Evolutionary conservation across 2,113 vertebrate genomes (phyloP).

Genomic region (Scomber colias): DNA sequence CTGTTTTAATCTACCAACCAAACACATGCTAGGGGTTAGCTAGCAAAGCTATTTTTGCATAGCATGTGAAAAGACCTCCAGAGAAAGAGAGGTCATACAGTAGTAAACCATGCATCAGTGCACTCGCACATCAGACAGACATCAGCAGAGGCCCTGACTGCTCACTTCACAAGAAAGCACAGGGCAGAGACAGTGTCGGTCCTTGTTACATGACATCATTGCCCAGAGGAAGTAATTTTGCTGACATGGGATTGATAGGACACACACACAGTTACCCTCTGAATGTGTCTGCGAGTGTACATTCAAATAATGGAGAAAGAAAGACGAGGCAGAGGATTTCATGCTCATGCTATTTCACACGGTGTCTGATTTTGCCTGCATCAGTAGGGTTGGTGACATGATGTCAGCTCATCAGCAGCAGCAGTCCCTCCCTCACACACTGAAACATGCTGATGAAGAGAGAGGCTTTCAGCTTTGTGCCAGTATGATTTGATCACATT

Average conservation of each 20-base stretch:
- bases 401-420: conserved; percentile 62
- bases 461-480: conserved; percentile 35
- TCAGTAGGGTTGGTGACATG: conserved; percentile 41
- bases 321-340: conserved; percentile 23
- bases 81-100: conserved; percentile 28
- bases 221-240: conserved; percentile 60
- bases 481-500: conserved; percentile 47
- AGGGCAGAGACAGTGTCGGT: conserved; percentile 45
- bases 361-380: conserved; percentile 58
- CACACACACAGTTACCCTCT: conserved; percentile 40
- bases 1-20: conserved; percentile 64
- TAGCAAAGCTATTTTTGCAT: conserved; percentile 7
- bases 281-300: conserved; percentile 7
- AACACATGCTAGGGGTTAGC: conserved; percentile 53
- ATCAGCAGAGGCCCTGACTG: conserved; percentile 47
- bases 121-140: conserved; percentile 19
- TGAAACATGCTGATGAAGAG: conserved; percentile 29
- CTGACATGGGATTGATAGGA: conserved; percentile 67
- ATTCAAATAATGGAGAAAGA: conserved; percentile 30
- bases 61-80: conserved; percentile 21
- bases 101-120: conserved; percentile 12
- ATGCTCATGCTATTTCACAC: conserved; percentile 33
- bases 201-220: conserved; percentile 55
- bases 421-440: conserved; percentile 22
- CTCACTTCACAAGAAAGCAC: conserved; percentile 54